Conservation (phyloP, 2,797 vertebrate species). For the Triplophysa yarkandensis region DNA sequence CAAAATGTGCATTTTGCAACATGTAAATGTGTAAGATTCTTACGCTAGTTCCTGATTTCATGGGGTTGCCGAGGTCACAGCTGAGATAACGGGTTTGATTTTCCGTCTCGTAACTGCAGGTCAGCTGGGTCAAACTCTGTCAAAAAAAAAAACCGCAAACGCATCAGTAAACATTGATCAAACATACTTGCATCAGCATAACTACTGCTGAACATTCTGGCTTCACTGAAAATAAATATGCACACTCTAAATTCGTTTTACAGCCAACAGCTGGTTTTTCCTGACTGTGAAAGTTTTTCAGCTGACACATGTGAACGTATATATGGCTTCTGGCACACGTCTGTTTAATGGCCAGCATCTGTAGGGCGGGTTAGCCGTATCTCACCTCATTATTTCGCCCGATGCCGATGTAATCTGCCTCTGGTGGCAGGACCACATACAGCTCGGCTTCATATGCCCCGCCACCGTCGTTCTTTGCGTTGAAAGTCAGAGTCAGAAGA, state of each 20-base stretch:
- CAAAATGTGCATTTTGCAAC: not conserved
- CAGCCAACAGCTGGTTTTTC: not conserved
- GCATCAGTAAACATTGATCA: not conserved
- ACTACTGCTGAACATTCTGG: not conserved
- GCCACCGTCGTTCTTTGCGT: slow-evolving; percentile 85
- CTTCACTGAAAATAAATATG: too few relatives aligned
- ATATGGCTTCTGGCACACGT: not conserved
- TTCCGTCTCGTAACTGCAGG: slow-evolving; percentile 84
- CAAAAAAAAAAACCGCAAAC: slow-evolving; percentile 38
- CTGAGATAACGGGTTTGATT: slow-evolving; percentile 86
- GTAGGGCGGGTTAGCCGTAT: not conserved
- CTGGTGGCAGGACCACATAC: slow-evolving; percentile 84
- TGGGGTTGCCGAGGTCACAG: slow-evolving; percentile 93
- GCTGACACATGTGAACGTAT: slow-evolving; percentile 13
- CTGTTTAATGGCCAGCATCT: slow-evolving; percentile 17
- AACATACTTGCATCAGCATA: not conserved
- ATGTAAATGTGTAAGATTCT: slow-evolving; percentile 57
- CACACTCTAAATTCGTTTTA: too few relatives aligned
- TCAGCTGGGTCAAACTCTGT: slow-evolving; percentile 85
- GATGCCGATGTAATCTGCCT: slow-evolving; percentile 89
- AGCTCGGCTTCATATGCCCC: slow-evolving; percentile 93
- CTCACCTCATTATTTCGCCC: slow-evolving; percentile 87
- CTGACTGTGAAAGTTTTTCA: not conserved
- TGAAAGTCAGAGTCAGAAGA: slow-evolving; percentile 84
- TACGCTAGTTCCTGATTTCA: slow-evolving; percentile 88